Percentiles rank a stretch among this genome's conserved stretches.
phyloP scores from a whole-genome alignment of 2,888 invertebrate genomes.

The Platerodrilus igneus region DNA sequence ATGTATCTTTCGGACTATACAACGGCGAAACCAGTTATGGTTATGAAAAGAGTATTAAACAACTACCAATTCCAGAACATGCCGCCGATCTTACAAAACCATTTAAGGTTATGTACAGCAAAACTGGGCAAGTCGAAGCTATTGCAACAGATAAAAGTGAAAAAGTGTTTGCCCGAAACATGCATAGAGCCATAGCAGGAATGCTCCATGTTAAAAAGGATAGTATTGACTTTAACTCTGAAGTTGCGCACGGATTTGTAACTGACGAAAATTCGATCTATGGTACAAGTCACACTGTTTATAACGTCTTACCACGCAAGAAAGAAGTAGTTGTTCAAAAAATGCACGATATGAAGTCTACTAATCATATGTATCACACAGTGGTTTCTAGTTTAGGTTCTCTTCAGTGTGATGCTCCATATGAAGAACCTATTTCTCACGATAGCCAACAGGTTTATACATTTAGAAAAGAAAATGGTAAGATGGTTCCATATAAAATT shows the following conservation, averaged over 20 bases:
- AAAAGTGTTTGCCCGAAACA: conserved; percentile 40
- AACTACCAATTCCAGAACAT: conserved; percentile 22
- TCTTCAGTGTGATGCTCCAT: conserved; percentile 35
- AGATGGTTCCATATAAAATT: conserved; percentile 28
- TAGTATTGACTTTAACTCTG: conserved; percentile 33
- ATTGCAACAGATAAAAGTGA: conserved; percentile 35
- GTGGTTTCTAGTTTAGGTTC: conserved; percentile 33
- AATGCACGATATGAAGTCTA: conserved; percentile 36
- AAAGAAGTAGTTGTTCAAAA: conserved; percentile 36
- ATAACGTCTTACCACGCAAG: conserved; percentile 33
- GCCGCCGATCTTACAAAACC: conserved; percentile 20
- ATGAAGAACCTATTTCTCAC: conserved; percentile 33
- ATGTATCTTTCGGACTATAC: conserved; percentile 36
- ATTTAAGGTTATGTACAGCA: conserved; percentile 26
- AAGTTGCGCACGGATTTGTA: conserved; percentile 31
- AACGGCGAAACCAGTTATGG: conserved; percentile 34
- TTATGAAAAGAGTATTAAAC: conserved; percentile 7
- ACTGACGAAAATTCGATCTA: conserved; percentile 41
- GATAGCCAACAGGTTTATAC: conserved; percentile 33
- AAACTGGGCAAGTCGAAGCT: conserved; percentile 33
- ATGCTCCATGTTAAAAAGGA: conserved; percentile 41
- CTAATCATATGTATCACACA: conserved; percentile 41
- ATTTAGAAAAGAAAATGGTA: conserved; percentile 27
- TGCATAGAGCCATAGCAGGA: conserved; percentile 42
- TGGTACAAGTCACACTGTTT: conserved; percentile 38